Conservation (phyloP, 1,140 invertebrate species). For the Drosophila hydei region DNA sequence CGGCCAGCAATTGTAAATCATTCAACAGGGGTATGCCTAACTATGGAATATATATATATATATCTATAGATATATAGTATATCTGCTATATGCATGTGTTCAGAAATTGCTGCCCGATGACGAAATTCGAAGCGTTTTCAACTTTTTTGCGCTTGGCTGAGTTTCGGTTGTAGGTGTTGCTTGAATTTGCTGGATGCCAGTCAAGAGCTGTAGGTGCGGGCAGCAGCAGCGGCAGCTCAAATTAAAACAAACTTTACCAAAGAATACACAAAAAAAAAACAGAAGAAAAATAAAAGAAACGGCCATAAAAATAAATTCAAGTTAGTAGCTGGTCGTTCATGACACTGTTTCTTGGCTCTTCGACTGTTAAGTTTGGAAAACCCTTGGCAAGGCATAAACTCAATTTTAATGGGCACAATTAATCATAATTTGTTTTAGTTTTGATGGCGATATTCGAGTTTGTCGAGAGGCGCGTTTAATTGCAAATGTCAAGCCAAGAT, state of each 20-base stretch:
- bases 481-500: constrained; percentile 2
- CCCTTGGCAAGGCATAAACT: constrained; percentile 75
- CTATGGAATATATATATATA: constrained; percentile 4
- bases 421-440: constrained; percentile 78
- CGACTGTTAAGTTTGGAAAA: constrained; percentile 60
- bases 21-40: too few relatives aligned
- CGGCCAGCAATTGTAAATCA: constrained; percentile 30
- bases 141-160: constrained; percentile 74
- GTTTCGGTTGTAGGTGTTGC: constrained; percentile 71
- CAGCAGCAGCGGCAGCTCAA: constrained; percentile 52
- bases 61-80: constrained; percentile 18
- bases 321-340: constrained; percentile 63
- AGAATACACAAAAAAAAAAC: constrained; percentile 32
- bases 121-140: constrained; percentile 73
- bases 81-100: constrained; percentile 12
- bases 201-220: constrained; percentile 20
- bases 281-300: constrained; percentile 29
- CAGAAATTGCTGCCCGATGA: constrained; percentile 57
- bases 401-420: constrained; percentile 75
- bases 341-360: constrained; percentile 72
- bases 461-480: constrained; percentile 41
- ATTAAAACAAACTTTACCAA: constrained; percentile 61
- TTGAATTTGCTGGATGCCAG: constrained; percentile 29
- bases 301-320: constrained; percentile 59
- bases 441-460: constrained; percentile 43